Conservation (phyloP, 2,113 vertebrate genomes). For the Dromaius novaehollandiae region DNA sequence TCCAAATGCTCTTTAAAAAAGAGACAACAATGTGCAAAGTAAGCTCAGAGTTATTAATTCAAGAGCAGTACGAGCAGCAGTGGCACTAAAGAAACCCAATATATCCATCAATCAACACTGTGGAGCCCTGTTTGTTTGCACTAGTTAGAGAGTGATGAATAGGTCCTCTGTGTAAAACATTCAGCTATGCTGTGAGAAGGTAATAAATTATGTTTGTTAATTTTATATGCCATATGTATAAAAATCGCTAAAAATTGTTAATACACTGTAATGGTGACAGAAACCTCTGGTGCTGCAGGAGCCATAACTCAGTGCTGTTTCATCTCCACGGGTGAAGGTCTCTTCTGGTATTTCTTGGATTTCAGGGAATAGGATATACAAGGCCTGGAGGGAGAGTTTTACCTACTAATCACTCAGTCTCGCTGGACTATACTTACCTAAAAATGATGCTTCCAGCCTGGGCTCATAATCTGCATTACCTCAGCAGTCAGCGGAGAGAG, state of each 20-base stretch:
- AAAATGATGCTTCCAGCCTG: background rate
- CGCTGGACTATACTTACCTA: background rate
- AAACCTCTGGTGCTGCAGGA: background rate
- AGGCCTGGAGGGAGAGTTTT: slow-evolving; percentile 5
- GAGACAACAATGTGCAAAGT: slow-evolving; percentile 47
- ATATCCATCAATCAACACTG: slow-evolving; percentile 64
- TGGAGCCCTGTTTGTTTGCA: slow-evolving; percentile 68
- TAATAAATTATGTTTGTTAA: slow-evolving; percentile 71
- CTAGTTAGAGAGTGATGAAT: slow-evolving; percentile 71
- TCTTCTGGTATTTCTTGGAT: slow-evolving; percentile 22
- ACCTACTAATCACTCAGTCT: background rate
- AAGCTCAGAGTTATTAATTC: slow-evolving; percentile 50
- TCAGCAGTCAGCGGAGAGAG: background rate
- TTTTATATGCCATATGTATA: slow-evolving; percentile 48
- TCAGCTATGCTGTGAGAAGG: slow-evolving; percentile 51
- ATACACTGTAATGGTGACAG: background rate
- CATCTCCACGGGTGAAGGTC: background rate
- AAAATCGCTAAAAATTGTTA: slow-evolving; percentile 60
- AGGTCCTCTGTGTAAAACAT: slow-evolving; percentile 66
- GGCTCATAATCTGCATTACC: rapidly evolving
- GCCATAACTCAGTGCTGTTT: background rate
- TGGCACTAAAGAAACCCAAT: slow-evolving; percentile 54
- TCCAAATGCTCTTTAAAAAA: slow-evolving; percentile 37
- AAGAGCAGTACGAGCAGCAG: slow-evolving; percentile 49
- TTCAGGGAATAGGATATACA: background rate